Evolutionary conservation across 1,140 invertebrate species (phyloP), one percentile per base, ranked within the genome.

Genomic region (Phenacoccus solenopsis): DNA sequence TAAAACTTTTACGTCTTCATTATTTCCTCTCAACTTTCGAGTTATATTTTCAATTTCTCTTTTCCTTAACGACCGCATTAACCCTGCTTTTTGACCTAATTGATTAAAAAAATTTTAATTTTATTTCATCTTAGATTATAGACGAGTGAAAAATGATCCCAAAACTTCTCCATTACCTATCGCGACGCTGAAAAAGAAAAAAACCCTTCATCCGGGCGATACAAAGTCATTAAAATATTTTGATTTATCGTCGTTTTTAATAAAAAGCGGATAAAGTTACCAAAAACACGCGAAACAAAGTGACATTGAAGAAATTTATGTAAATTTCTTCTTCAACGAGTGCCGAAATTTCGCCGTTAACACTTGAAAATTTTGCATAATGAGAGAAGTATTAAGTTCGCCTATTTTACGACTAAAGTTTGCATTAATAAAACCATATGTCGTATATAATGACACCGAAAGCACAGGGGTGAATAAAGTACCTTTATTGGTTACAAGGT

Each of bases 1-100:
- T 49, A 49, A 49, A 49, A 49, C 38, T 49, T 49, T 49, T 49
- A 49, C 38, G 38, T 49, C 38, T 49, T 49, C 38, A 49, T 49
- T 49, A 49, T n/a, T 49, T 49, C 38, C 38, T 49, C 38, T 4
- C 38, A 49, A 49, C 38, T 10, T 49, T 49, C 30, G 38, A 49
- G 38, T 49, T 49, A 9, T 49, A 16, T 49, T 49, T 49, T 49
- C 38, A 49, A 49, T 49, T 49, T 49, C 38, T n/a, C 38, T 49
- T 49, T 49, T 49, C 13, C 30, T 5, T 32, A 49, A 32, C 30
- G 30, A 32, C 30, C 5, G 13, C 30, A 32, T 13, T 32, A 5
- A 13, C 30, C 13, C 30, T 32, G 5, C 20, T 49, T 9, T n/a
- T 16, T 4, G 4, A n/a, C 12, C 38, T 49, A 9, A 49, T 2